phyloP scores from a whole-genome alignment of 92 coral and sea anemone species.

The Muricea muricata region DNA sequence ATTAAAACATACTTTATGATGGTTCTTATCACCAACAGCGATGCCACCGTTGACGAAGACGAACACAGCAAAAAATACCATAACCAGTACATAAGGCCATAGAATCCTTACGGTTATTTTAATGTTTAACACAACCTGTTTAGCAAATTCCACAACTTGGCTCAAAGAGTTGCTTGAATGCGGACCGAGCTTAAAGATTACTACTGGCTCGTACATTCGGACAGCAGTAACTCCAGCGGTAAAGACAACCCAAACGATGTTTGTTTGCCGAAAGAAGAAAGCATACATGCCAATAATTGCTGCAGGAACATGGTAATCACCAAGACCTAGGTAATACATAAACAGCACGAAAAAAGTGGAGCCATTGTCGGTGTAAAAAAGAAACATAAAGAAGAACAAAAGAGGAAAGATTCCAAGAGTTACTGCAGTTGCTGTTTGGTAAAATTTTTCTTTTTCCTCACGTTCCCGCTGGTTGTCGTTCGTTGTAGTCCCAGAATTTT shows the following conservation, averaged over 20 bases:
- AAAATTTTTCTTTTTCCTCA: slow-evolving; percentile 19
- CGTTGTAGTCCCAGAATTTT: background rate
- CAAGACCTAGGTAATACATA: slow-evolving; percentile 80
- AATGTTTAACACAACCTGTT: slow-evolving; percentile 56
- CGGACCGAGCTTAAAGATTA: slow-evolving; percentile 9
- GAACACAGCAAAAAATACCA: slow-evolving; percentile 63
- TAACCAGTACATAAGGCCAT: slow-evolving; percentile 77
- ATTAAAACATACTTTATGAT: slow-evolving; percentile 82
- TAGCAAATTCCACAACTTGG: slow-evolving; percentile 48
- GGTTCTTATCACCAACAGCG: slow-evolving; percentile 86
- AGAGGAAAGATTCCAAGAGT: slow-evolving; percentile 74
- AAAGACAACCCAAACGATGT: slow-evolving; percentile 87
- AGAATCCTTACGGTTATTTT: slow-evolving; percentile 50
- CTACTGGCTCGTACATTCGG: slow-evolving; percentile 51
- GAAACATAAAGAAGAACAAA: slow-evolving; percentile 88
- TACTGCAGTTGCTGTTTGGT: slow-evolving; percentile 71
- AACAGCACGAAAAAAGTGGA: slow-evolving; percentile 90
- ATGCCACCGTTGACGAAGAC: slow-evolving; percentile 79
- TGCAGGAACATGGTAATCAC: slow-evolving; percentile 75
- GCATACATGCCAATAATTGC: slow-evolving; percentile 72
- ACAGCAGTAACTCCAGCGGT: slow-evolving; percentile 87
- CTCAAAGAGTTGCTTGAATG: slow-evolving; percentile 6
- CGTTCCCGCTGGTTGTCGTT: background rate
- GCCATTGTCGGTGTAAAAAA: slow-evolving; percentile 94
- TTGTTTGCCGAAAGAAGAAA: slow-evolving; percentile 85